Evolutionary conservation across 2,113 vertebrate genomes (phyloP).

Genomic region (Corythornis cristatus): DNA sequence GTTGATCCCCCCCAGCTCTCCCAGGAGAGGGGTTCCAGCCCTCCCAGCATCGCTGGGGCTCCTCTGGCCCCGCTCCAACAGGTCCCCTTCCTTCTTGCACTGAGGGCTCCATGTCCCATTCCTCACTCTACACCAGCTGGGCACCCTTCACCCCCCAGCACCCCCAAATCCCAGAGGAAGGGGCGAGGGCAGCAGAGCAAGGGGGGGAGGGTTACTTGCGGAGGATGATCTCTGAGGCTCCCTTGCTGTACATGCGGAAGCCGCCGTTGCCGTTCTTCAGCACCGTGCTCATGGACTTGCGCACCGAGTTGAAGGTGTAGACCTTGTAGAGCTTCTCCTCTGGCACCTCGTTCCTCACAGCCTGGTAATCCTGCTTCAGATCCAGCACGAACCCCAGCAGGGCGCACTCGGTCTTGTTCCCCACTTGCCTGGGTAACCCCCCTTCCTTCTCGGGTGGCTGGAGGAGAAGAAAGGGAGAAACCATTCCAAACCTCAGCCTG

Average conservation of each 20-base stretch:
- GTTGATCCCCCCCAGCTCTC: not conserved
- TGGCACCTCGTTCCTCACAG: constrained; percentile 88
- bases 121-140: fast-evolving
- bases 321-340: constrained; percentile 96
- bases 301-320: constrained; percentile 96
- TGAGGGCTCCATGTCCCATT: not conserved
- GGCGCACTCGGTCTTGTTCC: constrained; percentile 95
- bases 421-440: constrained; percentile 92
- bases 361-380: constrained; percentile 92
- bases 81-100: not conserved
- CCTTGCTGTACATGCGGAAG: constrained; percentile 98
- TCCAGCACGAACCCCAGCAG: constrained; percentile 91
- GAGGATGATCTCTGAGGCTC: constrained; percentile 94
- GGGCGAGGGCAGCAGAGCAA: fast-evolving
- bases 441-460: constrained; percentile 95
- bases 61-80: not conserved
- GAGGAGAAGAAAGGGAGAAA: not conserved
- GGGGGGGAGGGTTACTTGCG: constrained; percentile 84
- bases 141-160: not conserved
- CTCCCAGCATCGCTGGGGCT: not conserved
- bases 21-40: too few relatives aligned
- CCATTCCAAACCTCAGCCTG: fast-evolving
- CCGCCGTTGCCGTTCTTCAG: constrained; percentile 80
- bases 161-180: fast-evolving
- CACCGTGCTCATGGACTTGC: constrained; percentile 98